These are phyloP conservation scores for Turdus rufiventris DNA, from an alignment of 2,113 vertebrate species.

Conservation along the genomic window DNA sequence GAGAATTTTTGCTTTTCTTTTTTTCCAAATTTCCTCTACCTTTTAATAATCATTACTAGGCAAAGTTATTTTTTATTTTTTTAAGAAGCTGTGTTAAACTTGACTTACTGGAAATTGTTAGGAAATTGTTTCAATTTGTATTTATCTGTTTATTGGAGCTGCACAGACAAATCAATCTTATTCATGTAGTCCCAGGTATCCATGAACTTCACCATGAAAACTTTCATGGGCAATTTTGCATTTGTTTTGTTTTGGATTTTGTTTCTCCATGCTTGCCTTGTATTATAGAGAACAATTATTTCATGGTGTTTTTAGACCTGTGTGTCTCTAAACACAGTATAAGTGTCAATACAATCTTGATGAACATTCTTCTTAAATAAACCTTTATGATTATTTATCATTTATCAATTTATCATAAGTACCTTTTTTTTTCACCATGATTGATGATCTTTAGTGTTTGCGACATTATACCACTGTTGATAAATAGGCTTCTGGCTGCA, in stretches of 20 bases:
- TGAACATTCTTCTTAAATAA: not conserved
- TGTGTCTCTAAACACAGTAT: not conserved
- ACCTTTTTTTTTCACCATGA: not conserved
- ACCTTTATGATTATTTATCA: not conserved
- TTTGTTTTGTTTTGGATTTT: not conserved
- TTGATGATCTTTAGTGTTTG: not conserved
- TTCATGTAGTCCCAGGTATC: not conserved
- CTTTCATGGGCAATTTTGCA: accelerated
- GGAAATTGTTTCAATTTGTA: not conserved
- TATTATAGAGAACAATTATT: not conserved
- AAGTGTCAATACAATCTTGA: not conserved
- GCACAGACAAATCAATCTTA: not conserved
- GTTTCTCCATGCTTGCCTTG: not conserved
- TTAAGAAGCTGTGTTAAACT: not conserved
- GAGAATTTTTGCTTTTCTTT: not conserved
- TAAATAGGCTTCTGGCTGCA: not conserved
- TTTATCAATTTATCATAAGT: not conserved
- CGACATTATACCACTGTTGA: not conserved
- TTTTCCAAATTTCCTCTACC: not conserved
- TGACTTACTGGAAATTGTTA: not conserved
- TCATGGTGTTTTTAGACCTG: not conserved
- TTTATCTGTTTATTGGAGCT: not conserved
- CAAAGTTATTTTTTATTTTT: not conserved
- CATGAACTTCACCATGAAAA: not conserved
- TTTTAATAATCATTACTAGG: not conserved